Evolutionary conservation across 35 echinoderm and acorn worm species (phyloP).

Genomic region (Heliocidaris erythrogramma): DNA sequence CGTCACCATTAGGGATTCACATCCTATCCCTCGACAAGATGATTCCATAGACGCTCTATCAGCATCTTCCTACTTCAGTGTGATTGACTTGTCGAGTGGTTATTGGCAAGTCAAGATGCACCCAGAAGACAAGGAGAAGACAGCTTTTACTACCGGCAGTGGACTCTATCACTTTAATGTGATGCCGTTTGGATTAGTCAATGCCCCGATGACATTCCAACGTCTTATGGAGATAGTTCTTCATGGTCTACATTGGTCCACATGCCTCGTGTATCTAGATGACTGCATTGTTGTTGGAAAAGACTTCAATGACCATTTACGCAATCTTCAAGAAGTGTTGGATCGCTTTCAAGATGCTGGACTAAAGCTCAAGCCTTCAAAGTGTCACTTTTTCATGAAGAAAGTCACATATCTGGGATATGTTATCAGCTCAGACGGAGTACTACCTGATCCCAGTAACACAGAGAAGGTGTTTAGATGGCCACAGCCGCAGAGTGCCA

Average conservation of each 20-base stretch:
- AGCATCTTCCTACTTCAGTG: background rate
- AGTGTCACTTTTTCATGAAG: background rate
- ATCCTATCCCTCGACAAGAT: constrained; percentile 54
- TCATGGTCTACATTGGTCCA: too few relatives aligned
- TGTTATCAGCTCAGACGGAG: background rate
- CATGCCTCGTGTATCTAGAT: too few relatives aligned
- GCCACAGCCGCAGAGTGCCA: background rate
- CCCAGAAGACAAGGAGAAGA: constrained; percentile 54
- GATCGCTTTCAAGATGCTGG: background rate
- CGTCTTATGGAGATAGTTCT: too few relatives aligned
- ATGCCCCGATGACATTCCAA: too few relatives aligned
- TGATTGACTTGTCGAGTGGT: background rate
- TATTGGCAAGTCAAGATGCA: constrained; percentile 45
- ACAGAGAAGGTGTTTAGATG: too few relatives aligned
- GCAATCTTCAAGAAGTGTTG: background rate
- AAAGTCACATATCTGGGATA: background rate
- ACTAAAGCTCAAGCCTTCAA: background rate
- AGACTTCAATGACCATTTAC: too few relatives aligned
- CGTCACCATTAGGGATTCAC: constrained; percentile 28
- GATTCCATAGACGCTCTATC: constrained; percentile 23
- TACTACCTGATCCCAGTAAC: background rate
- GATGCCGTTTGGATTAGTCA: too few relatives aligned
- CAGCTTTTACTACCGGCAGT: constrained; percentile 61
- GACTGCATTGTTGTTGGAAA: background rate
- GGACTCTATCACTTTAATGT: too few relatives aligned